Percentiles rank a stretch among this genome's conserved stretches.
Evolutionary conservation across 2,888 invertebrate genomes (phyloP).

Genomic region (Labia minor): DNA sequence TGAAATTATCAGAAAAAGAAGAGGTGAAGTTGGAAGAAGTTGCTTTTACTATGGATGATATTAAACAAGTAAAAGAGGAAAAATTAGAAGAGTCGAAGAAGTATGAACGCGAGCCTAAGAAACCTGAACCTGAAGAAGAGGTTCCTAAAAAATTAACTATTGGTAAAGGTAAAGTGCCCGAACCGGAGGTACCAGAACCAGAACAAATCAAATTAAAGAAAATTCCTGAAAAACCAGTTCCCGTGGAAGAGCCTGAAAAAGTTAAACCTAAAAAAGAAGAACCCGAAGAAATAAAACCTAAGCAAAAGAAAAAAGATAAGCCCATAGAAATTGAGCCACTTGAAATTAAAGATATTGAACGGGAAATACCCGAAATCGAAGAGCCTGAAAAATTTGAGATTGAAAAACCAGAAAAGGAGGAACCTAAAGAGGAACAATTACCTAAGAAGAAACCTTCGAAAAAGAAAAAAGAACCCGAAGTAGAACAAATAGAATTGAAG

Average conservation of each 20-base stretch:
- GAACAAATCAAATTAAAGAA: conserved; percentile 43
- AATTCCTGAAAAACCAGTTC: conserved; percentile 35
- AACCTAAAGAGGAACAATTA: conserved; percentile 24
- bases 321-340: conserved; percentile 3
- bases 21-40: conserved; percentile 32
- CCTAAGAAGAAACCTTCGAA: conserved; percentile 26
- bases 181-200: conserved; percentile 26
- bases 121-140: conserved; percentile 29
- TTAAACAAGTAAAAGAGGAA: conserved; percentile 21
- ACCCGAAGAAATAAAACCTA: conserved; percentile 20
- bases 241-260: conserved; percentile 30
- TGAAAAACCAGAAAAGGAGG: conserved; percentile 26
- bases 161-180: conserved; percentile 32
- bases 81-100: conserved; percentile 29
- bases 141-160: conserved; percentile 20
- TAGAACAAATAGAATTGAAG: conserved; percentile 31
- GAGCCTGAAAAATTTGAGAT: conserved; percentile 26
- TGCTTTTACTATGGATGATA: conserved; percentile 22
- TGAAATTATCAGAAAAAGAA: conserved; percentile 27
- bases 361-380: conserved; percentile 19
- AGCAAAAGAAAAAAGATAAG: conserved; percentile 22
- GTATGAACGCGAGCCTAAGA: conserved; percentile 30
- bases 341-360: conserved; percentile 14
- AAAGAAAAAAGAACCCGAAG: conserved; percentile 30
- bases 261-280: conserved; percentile 29